Conservation (phyloP, 2,797 vertebrate species). For the Trichosurus vulpecula region DNA sequence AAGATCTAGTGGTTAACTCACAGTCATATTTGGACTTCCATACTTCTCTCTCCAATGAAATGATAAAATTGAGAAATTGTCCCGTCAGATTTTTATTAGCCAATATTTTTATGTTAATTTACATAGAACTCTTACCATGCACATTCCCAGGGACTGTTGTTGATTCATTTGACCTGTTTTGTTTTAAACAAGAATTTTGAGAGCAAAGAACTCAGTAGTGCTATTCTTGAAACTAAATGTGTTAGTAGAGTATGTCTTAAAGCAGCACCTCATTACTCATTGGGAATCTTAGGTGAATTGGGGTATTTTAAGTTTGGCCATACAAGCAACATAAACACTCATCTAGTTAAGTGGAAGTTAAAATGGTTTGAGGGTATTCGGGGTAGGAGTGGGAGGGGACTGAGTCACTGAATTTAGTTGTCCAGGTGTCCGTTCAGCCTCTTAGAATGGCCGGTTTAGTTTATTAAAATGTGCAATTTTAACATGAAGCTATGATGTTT, state of each 20-base stretch:
- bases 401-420: background rate
- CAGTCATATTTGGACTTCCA: background rate
- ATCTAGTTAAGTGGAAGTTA: constrained; percentile 4
- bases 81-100: background rate
- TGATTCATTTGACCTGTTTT: constrained; percentile 17
- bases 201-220: constrained; percentile 37
- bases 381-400: background rate
- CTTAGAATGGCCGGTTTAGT: background rate
- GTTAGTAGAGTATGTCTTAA: constrained; percentile 33
- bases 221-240: constrained; percentile 6
- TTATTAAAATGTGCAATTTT: constrained; percentile 25
- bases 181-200: constrained; percentile 28
- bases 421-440: background rate
- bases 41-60: background rate
- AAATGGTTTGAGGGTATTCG: background rate
- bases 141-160: constrained; percentile 7
- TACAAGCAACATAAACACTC: background rate
- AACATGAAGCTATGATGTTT: constrained; percentile 9
- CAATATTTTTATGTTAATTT: constrained; percentile 33
- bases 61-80: constrained; percentile 18
- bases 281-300: constrained; percentile 21
- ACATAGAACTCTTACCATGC: constrained; percentile 10
- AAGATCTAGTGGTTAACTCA: constrained; percentile 27
- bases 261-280: constrained; percentile 10
- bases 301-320: constrained; percentile 32